Percentiles rank a stretch among this genome's conserved stretches.
These are phyloP conservation scores for Spheniscus humboldti DNA, from an alignment of 2,797 vertebrate species.

Conservation along the genomic window DNA sequence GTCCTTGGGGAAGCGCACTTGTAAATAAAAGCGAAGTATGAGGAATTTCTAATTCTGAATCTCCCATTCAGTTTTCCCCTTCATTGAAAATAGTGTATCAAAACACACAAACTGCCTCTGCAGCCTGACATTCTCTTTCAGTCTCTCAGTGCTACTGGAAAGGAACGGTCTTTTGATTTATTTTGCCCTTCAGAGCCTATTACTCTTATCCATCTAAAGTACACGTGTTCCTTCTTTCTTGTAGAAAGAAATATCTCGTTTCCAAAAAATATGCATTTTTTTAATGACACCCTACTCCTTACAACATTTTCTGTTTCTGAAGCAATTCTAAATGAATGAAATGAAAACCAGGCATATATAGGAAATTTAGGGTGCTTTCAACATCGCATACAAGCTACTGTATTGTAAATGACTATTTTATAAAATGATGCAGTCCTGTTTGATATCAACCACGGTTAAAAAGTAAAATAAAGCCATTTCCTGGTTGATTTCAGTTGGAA, in stretches of 20 bases:
- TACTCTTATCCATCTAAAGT: background rate
- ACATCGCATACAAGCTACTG: background rate
- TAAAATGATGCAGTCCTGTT: slow-evolving; percentile 64
- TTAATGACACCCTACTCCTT: background rate
- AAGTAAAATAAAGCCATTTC: slow-evolving; percentile 79
- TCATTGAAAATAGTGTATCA: background rate
- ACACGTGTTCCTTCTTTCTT: background rate
- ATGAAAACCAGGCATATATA: slow-evolving; percentile 30
- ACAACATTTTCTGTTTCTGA: slow-evolving; percentile 31
- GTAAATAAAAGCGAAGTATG: background rate
- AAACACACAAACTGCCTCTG: background rate
- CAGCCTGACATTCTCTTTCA: background rate
- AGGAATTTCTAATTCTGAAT: background rate
- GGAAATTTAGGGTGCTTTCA: slow-evolving; percentile 24
- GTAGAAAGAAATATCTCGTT: background rate
- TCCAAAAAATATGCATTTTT: background rate
- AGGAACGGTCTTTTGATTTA: background rate
- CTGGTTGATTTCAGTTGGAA: slow-evolving; percentile 73
- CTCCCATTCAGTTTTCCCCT: background rate
- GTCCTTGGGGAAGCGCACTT: background rate
- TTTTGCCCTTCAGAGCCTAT: slow-evolving; percentile 12
- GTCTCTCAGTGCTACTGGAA: background rate
- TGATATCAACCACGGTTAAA: slow-evolving; percentile 66
- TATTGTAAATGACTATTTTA: slow-evolving; percentile 32
- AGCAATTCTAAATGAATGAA: slow-evolving; percentile 30